These are phyloP conservation scores for Spilosoma lubricipeda DNA, from an alignment of 2,888 invertebrate species.

Conservation along the genomic window DNA sequence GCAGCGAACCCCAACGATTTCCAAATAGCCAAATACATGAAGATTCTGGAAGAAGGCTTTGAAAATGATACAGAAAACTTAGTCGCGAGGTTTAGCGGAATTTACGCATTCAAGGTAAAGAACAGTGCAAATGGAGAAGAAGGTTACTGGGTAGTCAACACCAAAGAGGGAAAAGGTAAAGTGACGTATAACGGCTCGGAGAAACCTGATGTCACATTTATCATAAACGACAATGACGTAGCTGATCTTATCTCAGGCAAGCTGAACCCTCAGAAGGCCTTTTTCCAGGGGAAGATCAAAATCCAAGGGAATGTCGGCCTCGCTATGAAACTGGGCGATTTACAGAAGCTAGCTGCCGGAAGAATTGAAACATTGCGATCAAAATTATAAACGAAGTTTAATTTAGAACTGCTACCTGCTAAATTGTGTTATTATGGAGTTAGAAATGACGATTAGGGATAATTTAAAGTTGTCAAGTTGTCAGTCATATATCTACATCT, in stretches of 20 bases:
- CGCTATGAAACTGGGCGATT: conserved; percentile 96
- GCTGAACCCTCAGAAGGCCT: conserved; percentile 97
- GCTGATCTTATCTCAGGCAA: conserved; percentile 95
- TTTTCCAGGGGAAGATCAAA: conserved; percentile 98
- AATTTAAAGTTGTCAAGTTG: too few relatives aligned
- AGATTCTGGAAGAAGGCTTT: conserved; percentile 93
- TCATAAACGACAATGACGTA: conserved; percentile 95
- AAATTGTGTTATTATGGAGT: conserved; percentile 35
- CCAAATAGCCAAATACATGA: conserved; percentile 93
- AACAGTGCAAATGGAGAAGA: conserved; percentile 92
- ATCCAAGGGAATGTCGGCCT: conserved; percentile 98
- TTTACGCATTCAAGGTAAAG: conserved; percentile 96
- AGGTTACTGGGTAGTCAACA: conserved; percentile 97
- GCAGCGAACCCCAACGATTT: conserved; percentile 88
- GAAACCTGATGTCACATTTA: conserved; percentile 96
- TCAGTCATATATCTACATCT: too few relatives aligned
- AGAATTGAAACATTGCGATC: conserved; percentile 91
- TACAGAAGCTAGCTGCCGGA: conserved; percentile 91
- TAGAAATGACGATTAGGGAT: too few relatives aligned
- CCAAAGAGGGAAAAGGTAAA: conserved; percentile 94
- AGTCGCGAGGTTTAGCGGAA: conserved; percentile 94
- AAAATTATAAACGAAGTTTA: conserved; percentile 87
- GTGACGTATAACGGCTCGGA: conserved; percentile 93
- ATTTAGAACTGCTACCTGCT: conserved; percentile 39
- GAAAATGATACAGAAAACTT: conserved; percentile 92